phyloP scores from a whole-genome alignment of 30 jellyfish, hydroid and myxozoan species.

The Aurelia coerulea region DNA sequence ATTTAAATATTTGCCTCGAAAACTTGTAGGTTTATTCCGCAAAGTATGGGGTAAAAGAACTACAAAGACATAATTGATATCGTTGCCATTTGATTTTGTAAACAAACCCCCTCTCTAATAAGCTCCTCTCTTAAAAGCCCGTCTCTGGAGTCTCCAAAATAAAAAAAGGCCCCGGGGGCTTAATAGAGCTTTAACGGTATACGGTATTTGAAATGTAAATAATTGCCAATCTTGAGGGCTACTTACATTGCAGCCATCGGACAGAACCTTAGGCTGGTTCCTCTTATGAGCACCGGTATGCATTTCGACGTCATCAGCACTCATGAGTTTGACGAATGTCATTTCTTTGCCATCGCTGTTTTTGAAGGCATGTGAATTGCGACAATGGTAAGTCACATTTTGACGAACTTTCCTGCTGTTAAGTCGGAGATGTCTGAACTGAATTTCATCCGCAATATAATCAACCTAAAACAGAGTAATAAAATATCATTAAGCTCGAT shows the following conservation, averaged over 20 bases:
- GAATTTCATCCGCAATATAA: slow-evolving; percentile 70
- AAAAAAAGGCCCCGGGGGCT: too few relatives aligned
- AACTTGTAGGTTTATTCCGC: too few relatives aligned
- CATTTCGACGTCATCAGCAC: slow-evolving; percentile 74
- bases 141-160: too few relatives aligned
- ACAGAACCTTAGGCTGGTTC: slow-evolving; percentile 72
- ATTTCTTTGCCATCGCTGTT: slow-evolving; percentile 43
- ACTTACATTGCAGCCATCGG: slow-evolving; percentile 85
- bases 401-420: slow-evolving; percentile 85
- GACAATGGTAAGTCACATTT: slow-evolving; percentile 86
- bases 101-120: too few relatives aligned
- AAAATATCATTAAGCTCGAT: too few relatives aligned
- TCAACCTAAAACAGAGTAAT: slow-evolving; percentile 36
- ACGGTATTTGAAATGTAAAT: too few relatives aligned
- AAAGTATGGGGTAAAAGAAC: too few relatives aligned
- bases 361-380: slow-evolving; percentile 77
- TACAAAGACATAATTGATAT: too few relatives aligned
- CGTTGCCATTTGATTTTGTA: too few relatives aligned
- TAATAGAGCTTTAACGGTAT: too few relatives aligned
- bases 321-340: slow-evolving; percentile 74
- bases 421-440: slow-evolving; percentile 68
- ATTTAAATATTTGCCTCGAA: too few relatives aligned
- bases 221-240: neutral
- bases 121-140: too few relatives aligned
- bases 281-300: slow-evolving; percentile 57